Conservation (phyloP, 1,140 invertebrate species). For the Agrilus planipennis region DNA sequence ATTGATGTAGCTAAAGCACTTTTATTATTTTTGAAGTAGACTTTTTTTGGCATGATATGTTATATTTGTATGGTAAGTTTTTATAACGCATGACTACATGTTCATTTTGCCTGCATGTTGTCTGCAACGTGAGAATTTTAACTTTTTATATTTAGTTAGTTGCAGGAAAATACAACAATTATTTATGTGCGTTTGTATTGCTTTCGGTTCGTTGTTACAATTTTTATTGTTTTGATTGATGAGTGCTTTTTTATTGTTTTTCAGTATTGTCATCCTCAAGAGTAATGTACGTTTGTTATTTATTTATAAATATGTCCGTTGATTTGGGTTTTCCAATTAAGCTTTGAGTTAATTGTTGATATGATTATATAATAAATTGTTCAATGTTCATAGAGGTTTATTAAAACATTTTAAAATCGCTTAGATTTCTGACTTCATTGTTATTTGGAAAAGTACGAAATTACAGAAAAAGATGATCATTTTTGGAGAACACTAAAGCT, state of each 20-base stretch:
- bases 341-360: too few species aligned
- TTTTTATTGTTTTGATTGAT: too few species aligned
- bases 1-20: background rate
- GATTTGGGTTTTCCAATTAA: too few species aligned
- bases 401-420: too few species aligned
- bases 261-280: too few species aligned
- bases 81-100: background rate
- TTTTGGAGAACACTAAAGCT: background rate
- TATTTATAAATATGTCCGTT: too few species aligned
- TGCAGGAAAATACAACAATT: background rate
- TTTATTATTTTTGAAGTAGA: background rate
- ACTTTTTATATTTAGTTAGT: too few species aligned
- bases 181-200: background rate
- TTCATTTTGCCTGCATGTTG: background rate
- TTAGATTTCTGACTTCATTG: too few species aligned
- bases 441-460: background rate
- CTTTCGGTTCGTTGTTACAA: background rate
- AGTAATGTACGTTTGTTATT: too few species aligned
- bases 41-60: background rate
- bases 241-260: too few species aligned
- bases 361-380: too few species aligned
- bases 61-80: background rate
- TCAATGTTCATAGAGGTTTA: too few species aligned
- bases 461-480: background rate
- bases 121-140: background rate